These are phyloP conservation scores for Steinernema carpocapsae DNA, from an alignment of 2,888 invertebrate genomes.

Conservation along the genomic window DNA sequence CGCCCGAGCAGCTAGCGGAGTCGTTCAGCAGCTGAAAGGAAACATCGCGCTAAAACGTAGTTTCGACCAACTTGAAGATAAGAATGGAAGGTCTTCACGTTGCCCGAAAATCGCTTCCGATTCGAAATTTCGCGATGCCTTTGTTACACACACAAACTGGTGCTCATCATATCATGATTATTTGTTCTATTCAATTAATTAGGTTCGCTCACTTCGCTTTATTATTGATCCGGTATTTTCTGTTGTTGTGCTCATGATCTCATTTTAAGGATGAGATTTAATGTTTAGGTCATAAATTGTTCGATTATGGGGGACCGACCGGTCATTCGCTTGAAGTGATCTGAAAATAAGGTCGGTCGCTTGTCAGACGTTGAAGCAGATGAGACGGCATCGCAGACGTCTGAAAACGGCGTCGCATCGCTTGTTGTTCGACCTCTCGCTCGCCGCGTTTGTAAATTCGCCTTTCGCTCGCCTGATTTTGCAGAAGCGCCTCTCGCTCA, in stretches of 20 bases:
- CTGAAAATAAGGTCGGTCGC: too few species aligned
- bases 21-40: slow-evolving; percentile 13
- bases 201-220: slow-evolving; percentile 23
- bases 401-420: too few species aligned
- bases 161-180: neutral
- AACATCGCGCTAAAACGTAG: slow-evolving; percentile 12
- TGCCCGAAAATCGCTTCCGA: slow-evolving; percentile 21
- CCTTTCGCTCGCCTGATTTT: too few species aligned
- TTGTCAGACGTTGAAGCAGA: too few species aligned
- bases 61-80: slow-evolving; percentile 25
- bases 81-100: neutral
- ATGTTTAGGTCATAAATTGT: too few species aligned
- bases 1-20: slow-evolving; percentile 15
- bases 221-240: slow-evolving; percentile 14
- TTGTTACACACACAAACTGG: slow-evolving; percentile 29
- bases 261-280: neutral
- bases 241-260: neutral
- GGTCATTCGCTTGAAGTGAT: too few species aligned
- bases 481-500: too few species aligned
- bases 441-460: too few species aligned
- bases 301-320: too few species aligned
- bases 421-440: too few species aligned
- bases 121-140: slow-evolving; percentile 29
- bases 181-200: neutral
- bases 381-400: too few species aligned